phyloP scores from a whole-genome alignment of 2,113 vertebrate species.

The Ondatra zibethicus region DNA sequence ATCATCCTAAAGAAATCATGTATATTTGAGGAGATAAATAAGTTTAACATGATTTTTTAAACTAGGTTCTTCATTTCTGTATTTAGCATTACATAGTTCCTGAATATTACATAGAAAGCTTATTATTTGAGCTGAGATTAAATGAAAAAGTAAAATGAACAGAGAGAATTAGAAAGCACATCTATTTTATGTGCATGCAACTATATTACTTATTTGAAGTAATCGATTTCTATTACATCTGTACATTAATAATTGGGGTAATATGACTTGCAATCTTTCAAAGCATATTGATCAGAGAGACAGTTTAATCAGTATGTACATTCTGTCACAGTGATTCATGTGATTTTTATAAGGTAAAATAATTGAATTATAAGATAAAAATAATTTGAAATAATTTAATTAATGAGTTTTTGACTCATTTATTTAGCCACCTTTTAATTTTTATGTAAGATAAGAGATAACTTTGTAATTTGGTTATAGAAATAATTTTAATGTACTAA shows the following conservation, averaged over 20 bases:
- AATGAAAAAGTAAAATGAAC: neutral
- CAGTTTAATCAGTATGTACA: conserved; percentile 37
- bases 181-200: conserved; percentile 11
- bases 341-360: conserved; percentile 38
- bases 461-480: neutral
- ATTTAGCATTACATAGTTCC: neutral
- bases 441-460: neutral
- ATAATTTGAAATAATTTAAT: neutral
- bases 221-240: conserved; percentile 8
- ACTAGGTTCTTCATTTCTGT: neutral
- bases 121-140: neutral
- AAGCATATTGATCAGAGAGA: neutral
- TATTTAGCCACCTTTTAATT: neutral
- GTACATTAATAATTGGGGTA: conserved; percentile 35
- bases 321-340: neutral
- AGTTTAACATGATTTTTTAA: neutral
- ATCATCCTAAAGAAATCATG: neutral
- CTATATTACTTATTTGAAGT: conserved; percentile 39
- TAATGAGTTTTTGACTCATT: neutral
- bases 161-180: neutral
- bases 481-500: neutral
- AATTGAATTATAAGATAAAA: conserved; percentile 50
- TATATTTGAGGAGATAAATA: neutral
- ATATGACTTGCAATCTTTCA: conserved; percentile 50
- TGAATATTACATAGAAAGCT: neutral